A percentile compares a stretch with the other conserved stretches of the same genome.
Conservation (phyloP, 2,797 vertebrate species). For the Lophura swinhoii region DNA sequence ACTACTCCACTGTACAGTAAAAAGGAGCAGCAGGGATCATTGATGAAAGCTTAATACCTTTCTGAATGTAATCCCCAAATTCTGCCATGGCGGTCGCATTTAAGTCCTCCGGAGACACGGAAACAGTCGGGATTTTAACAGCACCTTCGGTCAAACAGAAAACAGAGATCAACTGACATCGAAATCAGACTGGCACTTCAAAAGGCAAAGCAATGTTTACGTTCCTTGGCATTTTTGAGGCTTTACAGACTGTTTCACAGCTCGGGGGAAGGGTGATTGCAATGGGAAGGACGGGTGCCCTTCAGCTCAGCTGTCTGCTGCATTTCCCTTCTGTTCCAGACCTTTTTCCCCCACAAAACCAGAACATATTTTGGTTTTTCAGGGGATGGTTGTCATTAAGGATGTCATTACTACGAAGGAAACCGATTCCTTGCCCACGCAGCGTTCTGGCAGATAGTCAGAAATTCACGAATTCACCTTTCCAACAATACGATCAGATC, state of each 20-base stretch:
- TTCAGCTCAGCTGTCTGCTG: background rate
- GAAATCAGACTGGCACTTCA: background rate
- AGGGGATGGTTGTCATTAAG: background rate
- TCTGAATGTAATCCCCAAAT: constrained; percentile 83
- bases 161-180: background rate
- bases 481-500: background rate
- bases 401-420: background rate
- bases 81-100: constrained; percentile 87
- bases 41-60: constrained; percentile 80
- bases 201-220: background rate
- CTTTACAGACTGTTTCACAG: background rate
- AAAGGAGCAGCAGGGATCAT: background rate
- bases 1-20: background rate
- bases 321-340: background rate
- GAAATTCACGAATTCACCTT: background rate
- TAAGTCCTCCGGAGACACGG: constrained; percentile 75
- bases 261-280: background rate
- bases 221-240: background rate
- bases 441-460: background rate
- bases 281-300: background rate
- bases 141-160: constrained; percentile 80
- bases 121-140: constrained; percentile 91
- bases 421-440: background rate
- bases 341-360: background rate
- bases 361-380: background rate